A percentile compares a stretch with the other conserved stretches of the same genome.
Conservation (phyloP, 2,888 invertebrate genomes). For the Serrognathus titanus region DNA sequence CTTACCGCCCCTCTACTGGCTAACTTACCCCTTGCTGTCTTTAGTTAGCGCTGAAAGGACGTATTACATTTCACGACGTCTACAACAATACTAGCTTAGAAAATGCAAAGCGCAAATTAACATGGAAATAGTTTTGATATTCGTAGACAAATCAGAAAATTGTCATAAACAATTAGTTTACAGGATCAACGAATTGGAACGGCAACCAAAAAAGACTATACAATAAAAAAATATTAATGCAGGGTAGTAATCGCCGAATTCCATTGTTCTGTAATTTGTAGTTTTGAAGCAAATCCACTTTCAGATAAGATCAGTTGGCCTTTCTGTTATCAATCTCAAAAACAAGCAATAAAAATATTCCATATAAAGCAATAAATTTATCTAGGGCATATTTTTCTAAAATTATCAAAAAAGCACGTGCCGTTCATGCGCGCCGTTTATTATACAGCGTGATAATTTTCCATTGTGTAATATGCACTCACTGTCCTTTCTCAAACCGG, state of each 20-base stretch:
- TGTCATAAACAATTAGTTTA: too few species aligned
- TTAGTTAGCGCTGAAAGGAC: conserved; percentile 8
- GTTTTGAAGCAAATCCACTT: too few species aligned
- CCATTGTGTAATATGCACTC: background rate
- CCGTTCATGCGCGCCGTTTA: background rate
- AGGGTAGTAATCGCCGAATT: too few species aligned
- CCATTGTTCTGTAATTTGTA: too few species aligned
- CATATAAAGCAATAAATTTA: too few species aligned
- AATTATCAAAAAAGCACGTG: background rate
- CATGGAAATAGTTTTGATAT: background rate
- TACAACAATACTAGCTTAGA: background rate
- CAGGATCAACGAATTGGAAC: too few species aligned
- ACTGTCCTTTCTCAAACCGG: background rate
- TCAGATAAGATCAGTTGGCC: too few species aligned
- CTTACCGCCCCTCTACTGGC: conserved; percentile 22
- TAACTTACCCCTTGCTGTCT: conserved; percentile 27
- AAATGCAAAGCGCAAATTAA: background rate
- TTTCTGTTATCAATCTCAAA: too few species aligned
- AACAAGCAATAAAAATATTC: too few species aligned
- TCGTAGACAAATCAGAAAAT: too few species aligned
- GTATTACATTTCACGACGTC: conserved; percentile 10
- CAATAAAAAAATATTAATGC: too few species aligned
- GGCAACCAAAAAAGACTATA: too few species aligned
- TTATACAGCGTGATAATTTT: background rate
- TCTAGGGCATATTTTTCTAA: background rate